Evolutionary conservation across 2,888 invertebrate genomes (phyloP), one percentile per base, ranked within the genome.

Genomic region (Caenorhabditis parvicauda): DNA sequence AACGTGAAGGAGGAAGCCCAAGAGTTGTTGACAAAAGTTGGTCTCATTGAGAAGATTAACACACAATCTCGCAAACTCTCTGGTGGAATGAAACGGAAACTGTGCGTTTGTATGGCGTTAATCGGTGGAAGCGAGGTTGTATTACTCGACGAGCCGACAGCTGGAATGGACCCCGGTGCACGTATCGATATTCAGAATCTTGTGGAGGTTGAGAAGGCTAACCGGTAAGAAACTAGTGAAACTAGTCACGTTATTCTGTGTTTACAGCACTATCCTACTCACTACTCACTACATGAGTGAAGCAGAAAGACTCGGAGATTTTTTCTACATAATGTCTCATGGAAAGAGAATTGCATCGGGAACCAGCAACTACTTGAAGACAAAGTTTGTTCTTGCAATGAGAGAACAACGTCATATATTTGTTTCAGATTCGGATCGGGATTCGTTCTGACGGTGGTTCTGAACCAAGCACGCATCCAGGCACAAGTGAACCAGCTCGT

Each of bases 271-370:
- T 0, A 72, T 77, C 27, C 66, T 77, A n/a, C 54, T 77, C 37
- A 78, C 78, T 3, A 78, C 77, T 0, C 79, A 77, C 52, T 79
- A 76, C 52, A 79, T 79, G 75, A 75, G 77, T 46, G 78, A 78
- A 58, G 78, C 78, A 1, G 78, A 79, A 47, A 55, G 58, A 21
- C 57, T 79, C n/a, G 79, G 74, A 5, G 78, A 78, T 38, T 62
- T 74, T 42, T 66, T 78, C 21, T 66, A 61, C 6, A 74, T 78
- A 35, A 79, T 78, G 77, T 69, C 64, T 22, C 70, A 74, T 19
- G 77, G 77, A 48, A 60, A 59, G 7, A 54, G 72, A 29, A 68
- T 60, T 12, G 76, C 75, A 48, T 62, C 69, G 41, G 78, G 76
- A 19, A 67, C 70, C 1, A 51, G 67, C 7, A 56, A 64, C 9